Percentiles rank a stretch among this genome's conserved stretches.
phyloP scores from a whole-genome alignment of 2,113 vertebrate genomes.

The Larimichthys crocea region DNA sequence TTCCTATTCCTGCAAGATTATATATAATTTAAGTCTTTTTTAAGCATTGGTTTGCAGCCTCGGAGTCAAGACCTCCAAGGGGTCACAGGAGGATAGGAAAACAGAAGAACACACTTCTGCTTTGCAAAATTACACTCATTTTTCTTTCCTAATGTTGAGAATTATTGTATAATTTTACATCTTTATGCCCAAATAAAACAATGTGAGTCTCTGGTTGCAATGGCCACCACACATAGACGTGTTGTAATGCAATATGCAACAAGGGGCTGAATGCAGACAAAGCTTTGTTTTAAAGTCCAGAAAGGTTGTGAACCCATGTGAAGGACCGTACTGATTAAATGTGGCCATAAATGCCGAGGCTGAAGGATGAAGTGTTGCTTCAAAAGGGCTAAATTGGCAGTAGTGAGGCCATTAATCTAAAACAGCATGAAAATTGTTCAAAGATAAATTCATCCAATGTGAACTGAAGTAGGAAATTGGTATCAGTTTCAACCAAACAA shows the following conservation, averaged over 20 bases:
- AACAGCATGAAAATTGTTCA: background rate
- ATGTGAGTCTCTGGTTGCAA: background rate
- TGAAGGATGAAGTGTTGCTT: background rate
- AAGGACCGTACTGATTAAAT: background rate
- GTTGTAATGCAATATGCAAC: background rate
- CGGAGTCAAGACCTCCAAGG: no score
- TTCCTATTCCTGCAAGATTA: no score
- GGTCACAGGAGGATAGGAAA: no score
- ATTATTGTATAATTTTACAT: background rate
- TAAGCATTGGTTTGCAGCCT: no score
- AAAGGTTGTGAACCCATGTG: background rate
- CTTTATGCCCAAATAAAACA: conserved; percentile 18
- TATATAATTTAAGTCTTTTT: no score
- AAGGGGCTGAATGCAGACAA: background rate
- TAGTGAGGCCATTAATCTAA: background rate
- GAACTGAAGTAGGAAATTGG: background rate
- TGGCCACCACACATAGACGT: background rate
- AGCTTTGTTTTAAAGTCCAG: background rate
- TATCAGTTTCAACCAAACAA: background rate
- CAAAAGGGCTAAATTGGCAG: background rate
- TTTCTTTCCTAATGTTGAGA: background rate
- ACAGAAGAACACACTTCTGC: background rate
- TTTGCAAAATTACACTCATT: background rate
- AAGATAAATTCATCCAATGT: background rate
- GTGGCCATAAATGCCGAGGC: background rate